Conservation (phyloP, 2,113 vertebrate genomes). For the Ciconia boyciana region DNA sequence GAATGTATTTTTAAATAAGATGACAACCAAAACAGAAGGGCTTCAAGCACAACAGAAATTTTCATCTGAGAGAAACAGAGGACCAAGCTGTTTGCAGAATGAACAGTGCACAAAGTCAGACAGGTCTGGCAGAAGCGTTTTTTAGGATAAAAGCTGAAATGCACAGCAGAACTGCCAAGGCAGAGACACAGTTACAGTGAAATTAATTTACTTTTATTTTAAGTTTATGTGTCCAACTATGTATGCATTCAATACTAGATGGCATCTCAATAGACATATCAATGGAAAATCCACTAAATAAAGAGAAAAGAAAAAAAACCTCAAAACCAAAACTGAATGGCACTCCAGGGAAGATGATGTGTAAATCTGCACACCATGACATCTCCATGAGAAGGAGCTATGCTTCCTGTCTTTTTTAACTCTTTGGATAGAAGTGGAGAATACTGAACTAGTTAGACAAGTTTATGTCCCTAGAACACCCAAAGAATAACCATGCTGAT, state of each 20-base stretch:
- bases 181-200: background rate
- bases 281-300: slow-evolving; percentile 75
- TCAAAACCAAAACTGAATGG: background rate
- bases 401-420: background rate
- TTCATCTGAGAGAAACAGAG: background rate
- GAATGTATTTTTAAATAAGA: background rate
- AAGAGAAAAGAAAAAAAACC: background rate
- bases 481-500: background rate
- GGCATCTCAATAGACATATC: slow-evolving; percentile 83
- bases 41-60: background rate
- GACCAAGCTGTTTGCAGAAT: background rate
- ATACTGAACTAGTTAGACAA: background rate
- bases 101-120: background rate
- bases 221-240: slow-evolving; percentile 73
- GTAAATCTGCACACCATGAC: background rate
- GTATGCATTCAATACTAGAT: slow-evolving; percentile 70
- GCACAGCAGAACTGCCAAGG: background rate
- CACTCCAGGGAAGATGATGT: background rate
- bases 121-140: background rate
- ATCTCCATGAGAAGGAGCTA: background rate
- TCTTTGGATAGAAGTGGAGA: background rate
- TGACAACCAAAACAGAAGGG: background rate
- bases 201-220: slow-evolving; percentile 78
- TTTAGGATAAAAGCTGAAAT: background rate
- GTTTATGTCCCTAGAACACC: background rate